These are phyloP conservation scores for Micronycteris hirsuta DNA, from an alignment of 2,113 vertebrate genomes.

Conservation along the genomic window DNA sequence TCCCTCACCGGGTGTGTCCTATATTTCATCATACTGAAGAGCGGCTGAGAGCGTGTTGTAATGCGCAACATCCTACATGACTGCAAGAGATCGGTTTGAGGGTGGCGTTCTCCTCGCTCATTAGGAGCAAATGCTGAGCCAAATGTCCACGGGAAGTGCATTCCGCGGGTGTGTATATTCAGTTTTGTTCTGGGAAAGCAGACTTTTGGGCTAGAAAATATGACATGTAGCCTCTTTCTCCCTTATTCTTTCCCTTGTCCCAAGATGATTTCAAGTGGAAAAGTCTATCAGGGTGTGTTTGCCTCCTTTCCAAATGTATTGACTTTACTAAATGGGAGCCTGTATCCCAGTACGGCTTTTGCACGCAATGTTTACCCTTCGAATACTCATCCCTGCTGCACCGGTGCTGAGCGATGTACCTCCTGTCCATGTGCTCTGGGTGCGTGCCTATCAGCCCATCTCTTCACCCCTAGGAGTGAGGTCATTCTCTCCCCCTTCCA, in stretches of 20 bases:
- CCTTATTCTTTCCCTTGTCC: background rate
- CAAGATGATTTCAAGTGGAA: background rate
- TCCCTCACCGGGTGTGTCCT: background rate
- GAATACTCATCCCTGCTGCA: background rate
- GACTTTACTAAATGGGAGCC: background rate
- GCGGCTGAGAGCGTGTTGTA: background rate
- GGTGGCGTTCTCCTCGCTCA: background rate
- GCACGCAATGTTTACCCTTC: background rate
- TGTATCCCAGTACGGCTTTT: background rate
- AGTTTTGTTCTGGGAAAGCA: background rate
- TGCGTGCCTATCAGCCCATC: background rate
- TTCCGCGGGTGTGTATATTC: background rate
- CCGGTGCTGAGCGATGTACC: accelerated
- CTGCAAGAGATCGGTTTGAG: accelerated
- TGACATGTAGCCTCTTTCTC: background rate
- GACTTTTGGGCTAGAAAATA: background rate
- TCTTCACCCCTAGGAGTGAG: background rate
- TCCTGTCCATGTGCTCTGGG: too few species aligned
- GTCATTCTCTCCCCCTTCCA: background rate
- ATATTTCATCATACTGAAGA: background rate
- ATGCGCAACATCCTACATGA: background rate
- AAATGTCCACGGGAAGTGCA: background rate
- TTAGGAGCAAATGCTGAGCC: background rate
- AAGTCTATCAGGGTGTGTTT: background rate
- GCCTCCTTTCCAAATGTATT: background rate